Conservation (phyloP, 2,888 invertebrate genomes). For the Hoplodrina blanda region DNA sequence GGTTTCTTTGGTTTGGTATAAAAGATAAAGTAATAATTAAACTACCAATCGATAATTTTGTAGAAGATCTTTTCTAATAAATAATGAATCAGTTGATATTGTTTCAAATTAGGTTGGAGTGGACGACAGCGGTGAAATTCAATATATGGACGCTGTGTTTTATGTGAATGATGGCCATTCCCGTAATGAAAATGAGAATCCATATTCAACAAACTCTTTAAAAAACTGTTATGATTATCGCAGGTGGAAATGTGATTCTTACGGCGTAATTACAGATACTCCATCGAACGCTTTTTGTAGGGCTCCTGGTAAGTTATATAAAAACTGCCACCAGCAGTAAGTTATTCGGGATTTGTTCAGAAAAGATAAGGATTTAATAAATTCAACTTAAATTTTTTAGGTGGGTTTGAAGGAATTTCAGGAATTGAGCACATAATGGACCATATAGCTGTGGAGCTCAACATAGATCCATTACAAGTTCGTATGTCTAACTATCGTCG, state of each 20-base stretch:
- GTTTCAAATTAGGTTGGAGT: slow-evolving; percentile 67
- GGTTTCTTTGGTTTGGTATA: slow-evolving; percentile 24
- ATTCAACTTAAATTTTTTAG: slow-evolving; percentile 52
- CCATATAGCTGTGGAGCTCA: slow-evolving; percentile 69
- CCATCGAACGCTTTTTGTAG: slow-evolving; percentile 65
- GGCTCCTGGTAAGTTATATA: slow-evolving; percentile 61
- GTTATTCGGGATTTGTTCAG: not conserved
- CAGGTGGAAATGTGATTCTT: slow-evolving; percentile 69
- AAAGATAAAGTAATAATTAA: not conserved
- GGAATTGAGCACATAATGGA: slow-evolving; percentile 76
- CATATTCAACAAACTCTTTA: slow-evolving; percentile 50
- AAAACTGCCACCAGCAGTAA: too few species aligned
- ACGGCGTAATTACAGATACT: slow-evolving; percentile 63
- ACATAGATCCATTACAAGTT: slow-evolving; percentile 68
- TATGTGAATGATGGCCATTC: slow-evolving; percentile 72
- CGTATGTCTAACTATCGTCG: slow-evolving; percentile 69
- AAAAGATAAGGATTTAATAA: not conserved
- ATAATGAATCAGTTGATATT: not conserved
- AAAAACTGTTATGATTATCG: slow-evolving; percentile 65
- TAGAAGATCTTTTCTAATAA: not conserved
- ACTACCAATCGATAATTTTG: not conserved
- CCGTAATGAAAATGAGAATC: slow-evolving; percentile 69
- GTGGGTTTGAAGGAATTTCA: slow-evolving; percentile 72
- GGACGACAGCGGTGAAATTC: slow-evolving; percentile 72
- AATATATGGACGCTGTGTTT: slow-evolving; percentile 72